phyloP scores from a whole-genome alignment of 35 echinoderm and acorn worm species.

The Heliocidaris erythrogramma region DNA sequence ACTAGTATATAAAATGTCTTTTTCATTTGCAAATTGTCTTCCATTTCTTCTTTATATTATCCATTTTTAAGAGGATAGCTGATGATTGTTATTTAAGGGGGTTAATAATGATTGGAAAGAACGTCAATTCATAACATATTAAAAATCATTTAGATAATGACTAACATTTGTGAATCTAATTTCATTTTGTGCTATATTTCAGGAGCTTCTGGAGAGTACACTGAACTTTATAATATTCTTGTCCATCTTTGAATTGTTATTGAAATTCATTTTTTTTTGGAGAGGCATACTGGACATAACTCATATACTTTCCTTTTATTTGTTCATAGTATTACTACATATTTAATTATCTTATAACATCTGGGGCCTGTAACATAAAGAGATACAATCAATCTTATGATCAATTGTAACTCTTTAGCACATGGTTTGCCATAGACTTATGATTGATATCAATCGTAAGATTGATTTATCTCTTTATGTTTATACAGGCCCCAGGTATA shows the following conservation, averaged over 20 bases:
- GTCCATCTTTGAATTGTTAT: not conserved
- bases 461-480: too few relatives aligned
- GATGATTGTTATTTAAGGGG: not conserved
- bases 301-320: not conserved
- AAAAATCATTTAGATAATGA: not conserved
- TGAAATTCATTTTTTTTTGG: not conserved
- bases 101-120: not conserved
- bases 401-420: too few relatives aligned
- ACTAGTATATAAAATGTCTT: too few relatives aligned
- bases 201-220: not conserved
- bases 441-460: too few relatives aligned
- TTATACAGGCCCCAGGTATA: too few relatives aligned
- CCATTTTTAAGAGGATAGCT: too few relatives aligned
- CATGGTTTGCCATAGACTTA: too few relatives aligned
- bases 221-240: not conserved
- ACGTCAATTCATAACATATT: not conserved
- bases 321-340: not conserved
- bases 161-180: not conserved
- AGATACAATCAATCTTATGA: too few relatives aligned
- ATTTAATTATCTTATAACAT: not conserved
- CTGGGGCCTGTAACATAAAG: too few relatives aligned
- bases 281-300: not conserved
- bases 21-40: too few relatives aligned
- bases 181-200: not conserved
- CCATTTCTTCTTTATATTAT: too few relatives aligned